Evolutionary conservation across 1,140 invertebrate species (phyloP).

Genomic region (Popillia japonica): DNA sequence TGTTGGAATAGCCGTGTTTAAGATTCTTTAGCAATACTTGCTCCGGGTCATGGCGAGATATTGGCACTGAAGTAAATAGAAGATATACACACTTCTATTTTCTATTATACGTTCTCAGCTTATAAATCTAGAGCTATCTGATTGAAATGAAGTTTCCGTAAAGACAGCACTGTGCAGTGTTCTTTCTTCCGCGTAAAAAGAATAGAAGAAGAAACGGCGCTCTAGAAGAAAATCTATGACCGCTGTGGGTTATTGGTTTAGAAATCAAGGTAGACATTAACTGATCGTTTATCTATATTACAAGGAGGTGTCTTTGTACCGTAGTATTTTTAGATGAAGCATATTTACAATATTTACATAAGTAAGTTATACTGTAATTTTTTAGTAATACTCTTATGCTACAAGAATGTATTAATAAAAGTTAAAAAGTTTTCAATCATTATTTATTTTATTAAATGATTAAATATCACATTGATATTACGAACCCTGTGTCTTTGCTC

Average conservation of each 20-base stretch:
- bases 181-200: neutral
- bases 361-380: no score
- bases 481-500: no score
- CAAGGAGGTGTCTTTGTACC: neutral
- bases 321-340: neutral
- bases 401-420: neutral
- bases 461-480: neutral
- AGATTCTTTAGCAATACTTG: neutral
- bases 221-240: conserved; percentile 14
- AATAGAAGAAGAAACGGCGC: conserved; percentile 2
- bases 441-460: neutral
- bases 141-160: conserved; percentile 4
- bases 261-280: neutral
- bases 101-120: conserved; percentile 16
- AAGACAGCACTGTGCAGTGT: conserved; percentile 1
- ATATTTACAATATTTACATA: neutral
- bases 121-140: conserved; percentile 30
- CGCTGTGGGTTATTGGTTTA: conserved; percentile 13
- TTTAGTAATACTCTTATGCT: no score
- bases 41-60: neutral
- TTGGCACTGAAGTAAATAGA: neutral
- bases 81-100: neutral
- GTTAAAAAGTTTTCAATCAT: neutral
- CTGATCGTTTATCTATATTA: neutral
- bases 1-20: neutral